Evolutionary conservation across 1,140 invertebrate species (phyloP).

Genomic region (Phortica variegata): DNA sequence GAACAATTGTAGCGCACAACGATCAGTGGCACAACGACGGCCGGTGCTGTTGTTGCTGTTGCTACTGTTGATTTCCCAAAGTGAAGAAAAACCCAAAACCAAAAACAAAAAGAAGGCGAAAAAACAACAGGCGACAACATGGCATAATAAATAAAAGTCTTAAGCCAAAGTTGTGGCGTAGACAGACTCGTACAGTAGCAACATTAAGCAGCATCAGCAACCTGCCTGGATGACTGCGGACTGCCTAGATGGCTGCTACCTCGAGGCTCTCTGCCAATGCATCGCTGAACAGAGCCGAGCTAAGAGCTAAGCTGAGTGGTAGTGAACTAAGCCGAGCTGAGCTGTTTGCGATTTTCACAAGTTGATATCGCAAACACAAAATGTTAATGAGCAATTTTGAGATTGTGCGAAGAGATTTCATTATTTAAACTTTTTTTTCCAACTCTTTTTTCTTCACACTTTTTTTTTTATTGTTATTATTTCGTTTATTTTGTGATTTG

Average conservation of each 20-base stretch:
- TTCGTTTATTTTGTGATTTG: slow-evolving; percentile 30
- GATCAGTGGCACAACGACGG: too few relatives aligned
- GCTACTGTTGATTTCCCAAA: background rate
- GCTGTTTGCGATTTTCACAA: slow-evolving; percentile 52
- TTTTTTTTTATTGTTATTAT: slow-evolving; percentile 35
- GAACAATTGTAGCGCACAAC: slow-evolving; percentile 15
- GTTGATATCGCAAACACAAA: slow-evolving; percentile 57
- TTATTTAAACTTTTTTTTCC: slow-evolving; percentile 51
- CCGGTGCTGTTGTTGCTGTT: too few relatives aligned
- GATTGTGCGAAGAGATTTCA: slow-evolving; percentile 58
- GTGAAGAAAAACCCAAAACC: slow-evolving; percentile 17
- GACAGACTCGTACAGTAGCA: too few relatives aligned
- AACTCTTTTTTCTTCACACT: slow-evolving; percentile 22
- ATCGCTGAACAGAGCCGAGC: background rate
- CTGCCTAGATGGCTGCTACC: slow-evolving; percentile 1
- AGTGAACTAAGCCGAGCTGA: slow-evolving; percentile 22
- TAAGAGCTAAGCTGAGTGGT: background rate
- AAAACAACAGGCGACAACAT: slow-evolving; percentile 35
- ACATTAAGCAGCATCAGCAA: slow-evolving; percentile 38
- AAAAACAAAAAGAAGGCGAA: slow-evolving; percentile 19
- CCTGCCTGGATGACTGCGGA: slow-evolving; percentile 15
- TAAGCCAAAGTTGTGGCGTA: slow-evolving; percentile 46
- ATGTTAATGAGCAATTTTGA: slow-evolving; percentile 58
- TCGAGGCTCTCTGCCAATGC: slow-evolving; percentile 5
- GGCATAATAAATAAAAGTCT: slow-evolving; percentile 54